Base-by-base conservation (phyloP, 2,888 invertebrate genomes). In the Mallateleia sp. region DNA sequence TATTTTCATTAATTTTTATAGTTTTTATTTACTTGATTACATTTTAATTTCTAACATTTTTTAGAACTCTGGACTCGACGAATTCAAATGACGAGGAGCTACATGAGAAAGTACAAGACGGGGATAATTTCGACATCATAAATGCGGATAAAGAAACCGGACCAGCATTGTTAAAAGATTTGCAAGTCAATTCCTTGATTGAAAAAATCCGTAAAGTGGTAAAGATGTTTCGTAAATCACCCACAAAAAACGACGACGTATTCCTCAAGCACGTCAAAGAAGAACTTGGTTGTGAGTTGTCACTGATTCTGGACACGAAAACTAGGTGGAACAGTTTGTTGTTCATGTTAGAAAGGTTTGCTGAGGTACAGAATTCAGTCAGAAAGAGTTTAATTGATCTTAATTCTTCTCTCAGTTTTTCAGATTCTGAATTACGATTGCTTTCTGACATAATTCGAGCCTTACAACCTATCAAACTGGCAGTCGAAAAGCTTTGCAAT, bases 271-370 rank as follows among this genome's bases (percentile, higher is more conserved):
- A 88, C 81, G 67, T 86, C 22, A 75, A 81, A 47, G 79, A 90
- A 82, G 67, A 90, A 32, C 22, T 77, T 32, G 83, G 85, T 38
- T 82, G 83, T 74, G 81, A 78, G 45, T 72, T 90, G 42, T 56
- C 67, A 34, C 58, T 90, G 25, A 90, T 90, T 75, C 32, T 90
- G 66, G 87, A 85, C 78, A 85, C 77, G 62, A 77, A 77, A 45
- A 89, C 89, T 34, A 71, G 87, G 25, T 90, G 90, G 85, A 90
- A 83, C 45, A 90, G 85, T 78, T 54, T 89, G 38, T n/a, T 87
- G 14, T 56, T 69, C 34, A 89, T 87, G 89, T 42, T 87, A 34
- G 77, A 89, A 50, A 18, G 75, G n/a, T 64, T 75, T 52, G 24
- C 2, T 14, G 52, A 34, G 52, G 45, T 75, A 14, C 45, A 64